Evolutionary conservation across 1,140 invertebrate genomes (phyloP).

Genomic region (Trichonephila clavipes): DNA sequence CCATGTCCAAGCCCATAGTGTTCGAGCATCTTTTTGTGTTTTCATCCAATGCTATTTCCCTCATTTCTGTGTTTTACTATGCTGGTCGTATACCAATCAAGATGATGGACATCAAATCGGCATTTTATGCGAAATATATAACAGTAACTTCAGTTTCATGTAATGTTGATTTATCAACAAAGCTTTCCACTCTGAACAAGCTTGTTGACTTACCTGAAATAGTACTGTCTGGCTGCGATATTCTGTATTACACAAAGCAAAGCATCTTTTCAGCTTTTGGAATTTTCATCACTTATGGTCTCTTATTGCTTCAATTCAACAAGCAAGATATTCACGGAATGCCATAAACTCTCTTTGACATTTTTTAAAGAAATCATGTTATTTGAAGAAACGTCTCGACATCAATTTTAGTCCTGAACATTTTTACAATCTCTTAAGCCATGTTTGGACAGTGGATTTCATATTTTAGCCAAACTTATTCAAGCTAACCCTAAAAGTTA

Average conservation of each 20-base stretch:
- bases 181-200: not conserved
- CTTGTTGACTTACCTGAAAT: not conserved
- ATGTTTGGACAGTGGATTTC: too few species aligned
- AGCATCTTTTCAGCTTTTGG: not conserved
- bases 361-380: too few species aligned
- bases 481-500: too few species aligned
- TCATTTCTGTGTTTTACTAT: not conserved
- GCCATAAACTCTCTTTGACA: too few species aligned
- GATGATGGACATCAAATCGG: not conserved
- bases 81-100: not conserved
- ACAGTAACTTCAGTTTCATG: not conserved
- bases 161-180: too few species aligned
- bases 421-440: too few species aligned
- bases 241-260: not conserved
- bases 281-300: not conserved
- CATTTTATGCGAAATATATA: not conserved
- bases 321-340: too few species aligned
- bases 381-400: too few species aligned
- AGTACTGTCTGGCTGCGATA: not conserved
- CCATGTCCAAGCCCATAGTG: not conserved
- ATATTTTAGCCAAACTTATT: too few species aligned
- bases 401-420: too few species aligned
- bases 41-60: not conserved
- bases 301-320: not conserved
- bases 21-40: not conserved